Evolutionary conservation across 2,113 vertebrate species (phyloP), one percentile per base, ranked within the genome.

Genomic region (Notarius lentiginosus): DNA sequence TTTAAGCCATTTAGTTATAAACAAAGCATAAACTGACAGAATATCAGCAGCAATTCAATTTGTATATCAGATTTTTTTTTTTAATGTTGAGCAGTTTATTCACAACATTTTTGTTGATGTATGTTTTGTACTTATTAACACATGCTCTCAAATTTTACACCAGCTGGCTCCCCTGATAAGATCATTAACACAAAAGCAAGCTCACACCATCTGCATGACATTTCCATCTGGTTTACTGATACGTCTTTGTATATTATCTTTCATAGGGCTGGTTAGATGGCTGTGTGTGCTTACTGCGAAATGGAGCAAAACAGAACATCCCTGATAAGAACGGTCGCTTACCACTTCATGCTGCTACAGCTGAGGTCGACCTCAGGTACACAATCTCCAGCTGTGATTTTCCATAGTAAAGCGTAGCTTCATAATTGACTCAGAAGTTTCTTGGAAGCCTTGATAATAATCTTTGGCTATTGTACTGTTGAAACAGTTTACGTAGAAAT

Each of bases 221-320:
- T 84, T 61, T 82, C 34, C 68, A 30, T 24, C 49, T 20, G 76
- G 27, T 63, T 83, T 65, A 49, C 81, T 84, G 61, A 87, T 56
- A 66, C 5, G 18, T n/a, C 61, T 49, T 87, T 56, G 76, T 66
- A 65, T 85, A 41, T 56, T 82, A 14, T 83, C 68, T 66, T 85
- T 61, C 79, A 85, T 82, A 97, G 96, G 97, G 97, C 22, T 97
- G 97, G 97, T 94, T 97, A 34, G 97, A 97, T 91, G 97, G 97
- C 82, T 97, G 97, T 89, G 93, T 97, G 87, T 97, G 96, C 92
- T 91, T 97, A 70, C 94, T 97, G 34, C 94, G 97, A 89, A 97
- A 97, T 0, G 97, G 97, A 63, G 97, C 97, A 91, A 97, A 96
- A 83, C 97, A 97, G 91, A 97, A 96, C 84, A 96, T 97, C 83